Percentiles rank a stretch among this genome's conserved stretches.
phyloP scores from a whole-genome alignment of 35 echinoderm and acorn worm genomes.

The Lytechinus variegatus region DNA sequence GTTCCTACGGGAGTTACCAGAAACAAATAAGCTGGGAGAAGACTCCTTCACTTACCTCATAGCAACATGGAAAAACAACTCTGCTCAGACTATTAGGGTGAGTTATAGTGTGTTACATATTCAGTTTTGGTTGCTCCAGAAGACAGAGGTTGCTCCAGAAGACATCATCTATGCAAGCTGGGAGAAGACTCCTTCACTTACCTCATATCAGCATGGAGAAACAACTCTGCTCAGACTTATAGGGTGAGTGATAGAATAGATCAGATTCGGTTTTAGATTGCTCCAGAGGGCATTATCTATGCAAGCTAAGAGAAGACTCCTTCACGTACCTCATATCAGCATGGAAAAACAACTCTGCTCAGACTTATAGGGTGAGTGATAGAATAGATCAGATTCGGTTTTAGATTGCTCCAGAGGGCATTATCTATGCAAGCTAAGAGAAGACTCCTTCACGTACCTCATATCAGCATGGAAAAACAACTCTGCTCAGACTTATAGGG shows the following conservation, averaged over 20 bases:
- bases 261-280: no score
- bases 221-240: conserved; percentile 31
- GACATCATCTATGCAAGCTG: conserved; percentile 63
- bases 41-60: conserved; percentile 57
- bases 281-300: no score
- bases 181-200: conserved; percentile 64
- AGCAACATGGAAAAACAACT: conserved; percentile 61
- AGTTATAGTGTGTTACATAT: background rate
- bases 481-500: conserved; percentile 55
- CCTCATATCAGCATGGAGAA: conserved; percentile 69
- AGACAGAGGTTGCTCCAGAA: no score
- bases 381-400: no score
- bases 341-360: no score
- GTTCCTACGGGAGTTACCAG: no score
- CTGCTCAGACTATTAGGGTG: conserved; percentile 62
- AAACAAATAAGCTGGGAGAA: conserved; percentile 72
- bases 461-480: conserved; percentile 65
- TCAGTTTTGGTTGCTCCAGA: no score
- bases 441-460: conserved; percentile 59
- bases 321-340: no score
- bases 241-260: conserved; percentile 44
- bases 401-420: conserved; percentile 41
- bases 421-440: conserved; percentile 68
- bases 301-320: no score
- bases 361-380: no score